Conservation (phyloP, 1,140 invertebrate genomes). For the Aporrectodea caliginosa region DNA sequence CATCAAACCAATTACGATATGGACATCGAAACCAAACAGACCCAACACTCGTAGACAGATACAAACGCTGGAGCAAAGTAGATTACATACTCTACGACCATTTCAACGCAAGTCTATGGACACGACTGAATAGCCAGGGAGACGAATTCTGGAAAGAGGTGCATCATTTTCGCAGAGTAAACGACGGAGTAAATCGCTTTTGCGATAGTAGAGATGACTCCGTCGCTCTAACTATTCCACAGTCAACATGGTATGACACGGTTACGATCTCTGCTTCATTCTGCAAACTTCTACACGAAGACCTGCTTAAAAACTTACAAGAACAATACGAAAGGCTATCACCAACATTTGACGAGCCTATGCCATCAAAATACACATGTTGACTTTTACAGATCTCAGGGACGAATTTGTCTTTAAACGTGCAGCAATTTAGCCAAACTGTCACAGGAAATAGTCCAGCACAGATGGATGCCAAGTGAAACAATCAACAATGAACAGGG, state of each 20-base stretch:
- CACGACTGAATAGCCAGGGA: background rate
- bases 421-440: no score
- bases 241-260: background rate
- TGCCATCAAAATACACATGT: background rate
- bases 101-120: constrained; percentile 30
- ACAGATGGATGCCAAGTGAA: no score
- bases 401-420: no score
- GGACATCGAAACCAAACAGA: background rate
- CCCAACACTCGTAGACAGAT: background rate
- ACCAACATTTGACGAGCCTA: background rate
- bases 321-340: background rate
- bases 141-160: constrained; percentile 26
- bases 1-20: background rate
- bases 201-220: background rate
- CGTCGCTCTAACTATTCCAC: background rate
- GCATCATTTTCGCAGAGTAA: background rate
- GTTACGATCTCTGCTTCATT: background rate
- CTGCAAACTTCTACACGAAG: background rate
- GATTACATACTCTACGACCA: constrained; percentile 22
- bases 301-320: background rate
- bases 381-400: background rate
- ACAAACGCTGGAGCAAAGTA: constrained; percentile 6
- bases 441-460: no score
- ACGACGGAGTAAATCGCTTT: background rate
- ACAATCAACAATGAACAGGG: no score